Evolutionary conservation across 2,888 invertebrate species (phyloP), one percentile per base, ranked within the genome.

Genomic region (Rhogogaster chlorosoma): DNA sequence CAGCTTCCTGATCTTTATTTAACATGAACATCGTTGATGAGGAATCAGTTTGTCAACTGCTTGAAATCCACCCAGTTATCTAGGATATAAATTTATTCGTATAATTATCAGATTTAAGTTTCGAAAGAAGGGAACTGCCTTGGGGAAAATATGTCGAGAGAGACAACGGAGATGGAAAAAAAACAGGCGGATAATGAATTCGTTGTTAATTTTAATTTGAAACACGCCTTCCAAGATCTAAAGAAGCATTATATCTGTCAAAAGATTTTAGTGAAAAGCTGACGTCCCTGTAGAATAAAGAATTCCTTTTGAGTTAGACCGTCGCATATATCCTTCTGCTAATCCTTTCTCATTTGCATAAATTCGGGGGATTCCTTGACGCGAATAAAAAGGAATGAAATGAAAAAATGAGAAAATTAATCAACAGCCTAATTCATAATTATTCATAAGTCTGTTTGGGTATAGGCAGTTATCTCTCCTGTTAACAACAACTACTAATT

Each of bases 401-500:
- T n/a, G n/a, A 71, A 38, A 38, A 71, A 12, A 22, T 2, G 0
- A 22, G 4, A 71, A 61, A 61, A 26, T 61, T 0, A 10, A 61
- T 26, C 3, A 61, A 61, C 26, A 42, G 73, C 42, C 22, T 42
- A 42, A 42, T 26, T 71, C 18, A 10, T 18, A 53, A 53, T 32
- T 32, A 77, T 77, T 77, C 18, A 53, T 77, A 29, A 53, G 32
- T n/a, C n/a, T n/a, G n/a, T n/a, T n/a, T n/a, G n/a, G n/a, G n/a
- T n/a, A 9, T 9, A 29, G 49, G 45, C n/a, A 29, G 61, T 42
- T 38, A 80, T 57, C 80, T 15, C 80, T 26, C 12, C 22, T 10
- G 80, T 22, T 61, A 80, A 61, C 80, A 61, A 22, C 57, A 12
- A 38, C 61, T 80, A 38, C 61, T 80, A 61, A 80, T 57, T 80